phyloP scores from a whole-genome alignment of 2,113 vertebrate species.

The Bolborhynchus lineola region DNA sequence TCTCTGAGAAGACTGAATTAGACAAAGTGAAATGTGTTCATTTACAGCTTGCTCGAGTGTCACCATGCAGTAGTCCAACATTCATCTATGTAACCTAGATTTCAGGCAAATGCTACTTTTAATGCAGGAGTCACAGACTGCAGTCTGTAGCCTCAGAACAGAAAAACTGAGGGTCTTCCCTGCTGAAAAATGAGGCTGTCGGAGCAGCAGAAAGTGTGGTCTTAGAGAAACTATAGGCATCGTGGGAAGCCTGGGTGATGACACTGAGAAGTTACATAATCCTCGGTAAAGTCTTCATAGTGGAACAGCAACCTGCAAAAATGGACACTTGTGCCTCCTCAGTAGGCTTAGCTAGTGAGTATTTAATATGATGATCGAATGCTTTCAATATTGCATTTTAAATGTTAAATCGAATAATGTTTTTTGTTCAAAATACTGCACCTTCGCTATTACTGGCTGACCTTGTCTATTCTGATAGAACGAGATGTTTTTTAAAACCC shows the following conservation, averaged over 20 bases:
- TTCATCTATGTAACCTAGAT: neutral
- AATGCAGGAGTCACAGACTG: neutral
- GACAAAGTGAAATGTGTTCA: neutral
- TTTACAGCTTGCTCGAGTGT: neutral
- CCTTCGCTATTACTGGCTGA: neutral
- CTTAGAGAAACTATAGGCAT: neutral
- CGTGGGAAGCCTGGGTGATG: neutral
- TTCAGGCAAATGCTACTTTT: neutral
- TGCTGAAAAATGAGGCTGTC: neutral
- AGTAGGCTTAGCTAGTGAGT: neutral
- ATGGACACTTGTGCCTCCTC: neutral
- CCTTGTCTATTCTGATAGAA: neutral
- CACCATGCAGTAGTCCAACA: neutral
- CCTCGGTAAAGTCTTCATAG: neutral
- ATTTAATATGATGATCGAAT: neutral
- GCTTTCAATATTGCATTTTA: neutral
- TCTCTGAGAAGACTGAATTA: neutral
- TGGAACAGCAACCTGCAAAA: neutral
- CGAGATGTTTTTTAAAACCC: neutral
- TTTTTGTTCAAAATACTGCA: neutral
- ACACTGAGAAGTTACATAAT: rapidly evolving
- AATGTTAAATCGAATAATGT: neutral
- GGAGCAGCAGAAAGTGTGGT: neutral
- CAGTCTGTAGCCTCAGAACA: neutral
- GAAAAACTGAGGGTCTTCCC: neutral